Percentiles rank a stretch among this genome's conserved stretches.
phyloP scores from a whole-genome alignment of 2,797 vertebrate species.

The Neopelma chrysocephalum region DNA sequence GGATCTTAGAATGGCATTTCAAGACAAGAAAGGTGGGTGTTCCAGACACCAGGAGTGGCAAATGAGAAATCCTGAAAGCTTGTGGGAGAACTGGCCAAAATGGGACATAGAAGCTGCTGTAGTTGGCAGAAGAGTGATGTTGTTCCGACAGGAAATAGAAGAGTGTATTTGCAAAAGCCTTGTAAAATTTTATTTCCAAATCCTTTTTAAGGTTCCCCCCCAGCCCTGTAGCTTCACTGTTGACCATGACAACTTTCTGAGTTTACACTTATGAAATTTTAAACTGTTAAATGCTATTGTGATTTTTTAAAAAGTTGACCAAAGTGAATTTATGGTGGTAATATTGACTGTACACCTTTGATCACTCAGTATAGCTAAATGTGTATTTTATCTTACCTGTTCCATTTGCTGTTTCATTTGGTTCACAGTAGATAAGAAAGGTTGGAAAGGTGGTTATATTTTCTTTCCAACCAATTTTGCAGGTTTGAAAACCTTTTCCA shows the following conservation, averaged over 20 bases:
- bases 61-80: conserved; percentile 1
- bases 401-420: background rate
- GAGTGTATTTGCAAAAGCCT: background rate
- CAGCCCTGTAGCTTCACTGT: background rate
- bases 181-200: background rate
- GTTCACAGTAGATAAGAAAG: background rate
- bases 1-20: conserved; percentile 41
- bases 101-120: background rate
- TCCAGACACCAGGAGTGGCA: background rate
- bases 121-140: conserved; percentile 30
- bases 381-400: background rate
- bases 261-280: background rate
- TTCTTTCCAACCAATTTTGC: background rate
- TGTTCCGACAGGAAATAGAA: background rate
- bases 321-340: background rate
- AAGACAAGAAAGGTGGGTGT: conserved; percentile 47
- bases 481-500: background rate
- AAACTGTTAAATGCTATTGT: background rate
- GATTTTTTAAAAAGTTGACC: background rate
- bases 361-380: background rate
- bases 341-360: background rate
- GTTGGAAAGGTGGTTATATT: background rate
- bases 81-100: conserved; percentile 38
- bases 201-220: background rate
- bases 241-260: background rate